Base-by-base conservation (phyloP, 2,888 invertebrate genomes). In the Amblyteles armatorius region DNA sequence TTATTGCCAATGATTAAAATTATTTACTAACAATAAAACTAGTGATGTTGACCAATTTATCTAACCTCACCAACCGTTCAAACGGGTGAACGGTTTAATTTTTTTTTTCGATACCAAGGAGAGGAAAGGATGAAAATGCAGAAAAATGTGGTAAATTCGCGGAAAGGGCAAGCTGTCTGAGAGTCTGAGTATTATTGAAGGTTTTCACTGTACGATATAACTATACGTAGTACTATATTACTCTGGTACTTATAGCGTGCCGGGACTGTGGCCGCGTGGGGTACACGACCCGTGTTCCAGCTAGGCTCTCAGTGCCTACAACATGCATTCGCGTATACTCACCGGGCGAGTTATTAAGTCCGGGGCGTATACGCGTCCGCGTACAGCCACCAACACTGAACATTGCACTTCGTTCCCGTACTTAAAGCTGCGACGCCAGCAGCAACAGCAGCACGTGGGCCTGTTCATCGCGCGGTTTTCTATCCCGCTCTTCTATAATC, bases 231-330 rank as follows among this genome's bases (percentile, higher is more conserved):
- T 69, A 60, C 40, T 63, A 52, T 63, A 76, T 33, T 63, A 69
- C 63, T 63, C 40, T 29, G 71, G 26, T 76, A 68, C 71, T 63
- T 71, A 19, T 19, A 52, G 63, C n/a, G 22, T 13, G 52, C 52
- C 40, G 52, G 65, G 40, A 36, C 52, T 65, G 72, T 44, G 40
- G 40, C 81, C 48, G 74, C 19, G 68, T 69, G 74, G 55, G 81
- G 76, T 82, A 82, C 76, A 82, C 76, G 81, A 82, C 76, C 81
- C 81, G 76, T 13, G 50, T 36, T 57, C 16, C 33, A 19, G 57
- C 57, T 52, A 60, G 26, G 16, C 44, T 29, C 26, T 60, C 29
- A 11, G 48, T 60, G 48, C 16, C 26, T 40, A 44, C 3, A 48
- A 44, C 60, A 63, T 63, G 55, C 3, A 68, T 78, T 77, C 52